These are phyloP conservation scores for Byasa hedistus DNA, from an alignment of 2,888 invertebrate species.

Conservation along the genomic window DNA sequence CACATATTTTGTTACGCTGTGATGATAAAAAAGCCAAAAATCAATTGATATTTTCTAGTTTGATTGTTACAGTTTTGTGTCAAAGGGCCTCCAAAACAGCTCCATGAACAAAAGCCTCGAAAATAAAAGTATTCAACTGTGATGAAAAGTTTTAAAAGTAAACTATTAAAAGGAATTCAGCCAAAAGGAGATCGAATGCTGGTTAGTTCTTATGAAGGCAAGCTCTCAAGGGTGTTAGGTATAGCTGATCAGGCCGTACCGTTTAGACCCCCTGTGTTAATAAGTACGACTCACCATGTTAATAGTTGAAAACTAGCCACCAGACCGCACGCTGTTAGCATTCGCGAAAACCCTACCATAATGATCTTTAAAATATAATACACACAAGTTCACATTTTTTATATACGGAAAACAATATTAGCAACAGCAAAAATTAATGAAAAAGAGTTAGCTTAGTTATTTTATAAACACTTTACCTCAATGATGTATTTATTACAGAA, in stretches of 20 bases:
- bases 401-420: neutral
- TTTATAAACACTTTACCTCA: no score
- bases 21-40: neutral
- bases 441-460: neutral
- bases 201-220: constrained; percentile 16
- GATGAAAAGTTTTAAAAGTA: neutral
- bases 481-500: neutral
- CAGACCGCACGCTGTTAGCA: constrained; percentile 50
- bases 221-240: constrained; percentile 38
- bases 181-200: constrained; percentile 11
- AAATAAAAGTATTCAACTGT: no score
- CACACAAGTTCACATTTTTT: neutral
- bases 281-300: constrained; percentile 73
- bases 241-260: constrained; percentile 51
- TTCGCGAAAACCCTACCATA: constrained; percentile 34
- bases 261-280: constrained; percentile 71
- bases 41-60: no score
- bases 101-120: no score
- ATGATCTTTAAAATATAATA: constrained; percentile 4
- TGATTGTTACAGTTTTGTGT: no score
- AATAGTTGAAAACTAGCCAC: constrained; percentile 76
- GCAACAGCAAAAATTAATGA: neutral
- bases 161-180: constrained; percentile 1
- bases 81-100: no score
- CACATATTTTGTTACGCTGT: neutral